A percentile compares a stretch with the other conserved stretches of the same genome.
Evolutionary conservation across 2,888 invertebrate species (phyloP).

Genomic region (Kuschelorhynchus macadamiae): DNA sequence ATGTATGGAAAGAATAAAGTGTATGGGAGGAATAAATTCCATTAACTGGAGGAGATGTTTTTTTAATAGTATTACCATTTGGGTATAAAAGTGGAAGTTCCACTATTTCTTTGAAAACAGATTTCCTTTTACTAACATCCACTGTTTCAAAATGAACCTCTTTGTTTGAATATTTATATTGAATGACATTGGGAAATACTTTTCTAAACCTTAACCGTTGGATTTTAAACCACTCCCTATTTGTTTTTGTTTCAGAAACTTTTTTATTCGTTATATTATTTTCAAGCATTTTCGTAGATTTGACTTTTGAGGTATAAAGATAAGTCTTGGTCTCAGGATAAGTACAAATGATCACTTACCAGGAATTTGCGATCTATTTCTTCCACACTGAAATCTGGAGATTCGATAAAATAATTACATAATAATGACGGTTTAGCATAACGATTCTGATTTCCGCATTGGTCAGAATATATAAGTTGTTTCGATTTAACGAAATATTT

Average conservation of each 20-base stretch:
- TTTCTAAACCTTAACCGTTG: conserved; percentile 17
- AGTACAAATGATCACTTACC: conserved; percentile 21
- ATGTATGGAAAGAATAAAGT: no score
- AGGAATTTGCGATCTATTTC: conserved; percentile 28
- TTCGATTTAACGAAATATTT: conserved; percentile 49
- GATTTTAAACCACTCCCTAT: conserved; percentile 17
- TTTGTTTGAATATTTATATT: conserved; percentile 47
- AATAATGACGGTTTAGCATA: conserved; percentile 18
- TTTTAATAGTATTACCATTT: conserved; percentile 41
- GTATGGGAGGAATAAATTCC: conserved; percentile 40
- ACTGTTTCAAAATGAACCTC: conserved; percentile 43
- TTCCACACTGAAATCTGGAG: conserved; percentile 5
- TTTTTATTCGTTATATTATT: conserved; percentile 15
- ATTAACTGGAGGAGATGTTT: conserved; percentile 41
- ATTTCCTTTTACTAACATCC: conserved; percentile 44
- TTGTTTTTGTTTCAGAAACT: conserved; percentile 5
- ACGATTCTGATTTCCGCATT: conserved; percentile 22
- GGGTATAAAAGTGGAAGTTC: conserved; percentile 44
- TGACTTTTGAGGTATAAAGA: conserved; percentile 12
- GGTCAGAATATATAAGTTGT: conserved; percentile 41
- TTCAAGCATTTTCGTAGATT: conserved; percentile 24
- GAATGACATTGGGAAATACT: conserved; percentile 9
- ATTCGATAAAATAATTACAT: conserved; percentile 14
- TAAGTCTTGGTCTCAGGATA: conserved; percentile 22
- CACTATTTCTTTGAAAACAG: conserved; percentile 26